Conservation (phyloP, 2,888 invertebrate genomes). For the Uloborus plumipes region DNA sequence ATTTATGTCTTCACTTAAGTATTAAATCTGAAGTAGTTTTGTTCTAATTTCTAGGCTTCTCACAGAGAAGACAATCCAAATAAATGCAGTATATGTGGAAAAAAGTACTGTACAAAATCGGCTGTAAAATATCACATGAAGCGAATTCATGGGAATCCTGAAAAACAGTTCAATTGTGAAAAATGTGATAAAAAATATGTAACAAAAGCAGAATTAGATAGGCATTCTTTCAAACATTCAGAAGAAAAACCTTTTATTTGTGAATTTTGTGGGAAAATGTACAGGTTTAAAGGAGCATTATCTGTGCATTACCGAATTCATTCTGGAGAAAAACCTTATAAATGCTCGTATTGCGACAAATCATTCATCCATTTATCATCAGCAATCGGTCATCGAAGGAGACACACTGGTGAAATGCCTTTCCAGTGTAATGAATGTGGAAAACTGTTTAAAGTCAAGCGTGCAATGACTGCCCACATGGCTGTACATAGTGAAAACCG, state of each 20-base stretch:
- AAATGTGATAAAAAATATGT: constrained; percentile 66
- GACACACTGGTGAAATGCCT: constrained; percentile 68
- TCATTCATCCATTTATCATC: constrained; percentile 62
- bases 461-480: constrained; percentile 66
- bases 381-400: constrained; percentile 60
- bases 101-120: constrained; percentile 66
- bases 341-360: constrained; percentile 63
- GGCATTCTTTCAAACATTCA: constrained; percentile 67
- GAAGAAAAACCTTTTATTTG: constrained; percentile 67
- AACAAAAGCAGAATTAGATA: constrained; percentile 66
- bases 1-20: too few species aligned
- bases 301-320: constrained; percentile 61
- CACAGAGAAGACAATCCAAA: constrained; percentile 65
- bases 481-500: constrained; percentile 57
- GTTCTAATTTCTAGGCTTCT: constrained; percentile 27
- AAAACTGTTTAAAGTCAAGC: constrained; percentile 66
- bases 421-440: constrained; percentile 67
- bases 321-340: constrained; percentile 64
- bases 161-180: constrained; percentile 66
- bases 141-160: constrained; percentile 65
- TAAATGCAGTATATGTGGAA: constrained; percentile 65
- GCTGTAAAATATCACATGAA: constrained; percentile 66
- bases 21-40: too few species aligned
- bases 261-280: constrained; percentile 68
- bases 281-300: constrained; percentile 67